A percentile compares a stretch with the other conserved stretches of the same genome.
Evolutionary conservation across 30 jellyfish, hydroid and myxozoan species (phyloP).

Genomic region (Pelagia noctiluca): DNA sequence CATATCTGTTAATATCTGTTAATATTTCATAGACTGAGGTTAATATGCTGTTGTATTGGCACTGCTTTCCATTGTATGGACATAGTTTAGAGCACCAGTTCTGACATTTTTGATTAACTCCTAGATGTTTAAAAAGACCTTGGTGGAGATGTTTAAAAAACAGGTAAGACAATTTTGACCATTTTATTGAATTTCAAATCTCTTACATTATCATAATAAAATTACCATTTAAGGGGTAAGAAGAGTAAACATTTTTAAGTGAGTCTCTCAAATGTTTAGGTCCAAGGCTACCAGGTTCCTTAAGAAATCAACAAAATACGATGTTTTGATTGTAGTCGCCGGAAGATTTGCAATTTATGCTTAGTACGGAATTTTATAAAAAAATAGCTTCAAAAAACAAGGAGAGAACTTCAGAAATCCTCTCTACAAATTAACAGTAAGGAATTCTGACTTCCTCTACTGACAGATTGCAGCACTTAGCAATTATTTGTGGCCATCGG

Average conservation of each 20-base stretch:
- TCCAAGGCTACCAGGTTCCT: not conserved
- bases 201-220: no score
- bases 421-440: no score
- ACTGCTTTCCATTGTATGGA: not conserved
- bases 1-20: not conserved
- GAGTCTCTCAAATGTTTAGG: not conserved
- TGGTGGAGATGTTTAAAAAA: constrained; percentile 72
- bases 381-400: no score
- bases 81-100: not conserved
- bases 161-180: constrained; percentile 40
- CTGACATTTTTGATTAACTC: not conserved
- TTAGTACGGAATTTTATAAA: no score
- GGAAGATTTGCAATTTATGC: no score
- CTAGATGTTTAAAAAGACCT: constrained; percentile 69
- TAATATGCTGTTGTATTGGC: no score
- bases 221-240: not conserved
- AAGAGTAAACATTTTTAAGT: not conserved
- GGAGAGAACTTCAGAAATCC: no score
- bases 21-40: not conserved
- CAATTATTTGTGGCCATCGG: not conserved
- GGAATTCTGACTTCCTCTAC: not conserved
- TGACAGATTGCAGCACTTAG: not conserved
- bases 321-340: not conserved
- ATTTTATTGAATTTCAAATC: no score
- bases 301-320: not conserved